Conservation (phyloP, 2,888 invertebrate species). For the Caenorhabditis virilis region DNA sequence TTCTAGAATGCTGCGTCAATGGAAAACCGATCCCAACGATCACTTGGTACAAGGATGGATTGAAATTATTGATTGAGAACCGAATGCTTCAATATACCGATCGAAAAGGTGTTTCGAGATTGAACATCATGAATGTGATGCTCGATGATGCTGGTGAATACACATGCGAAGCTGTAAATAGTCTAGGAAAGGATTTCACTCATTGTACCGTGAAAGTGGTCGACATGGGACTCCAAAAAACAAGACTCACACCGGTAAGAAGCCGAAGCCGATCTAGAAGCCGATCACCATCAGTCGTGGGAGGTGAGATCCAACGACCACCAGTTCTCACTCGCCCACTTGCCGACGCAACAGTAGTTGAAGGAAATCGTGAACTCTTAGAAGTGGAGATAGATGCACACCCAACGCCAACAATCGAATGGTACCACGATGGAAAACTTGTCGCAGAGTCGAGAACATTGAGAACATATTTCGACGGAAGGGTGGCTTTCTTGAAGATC, state of each 20-base stretch:
- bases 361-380: slow-evolving; percentile 62
- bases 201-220: slow-evolving; percentile 62
- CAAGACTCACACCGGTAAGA: slow-evolving; percentile 39
- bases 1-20: slow-evolving; percentile 59
- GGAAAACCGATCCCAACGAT: slow-evolving; percentile 56
- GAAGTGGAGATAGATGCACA: slow-evolving; percentile 63
- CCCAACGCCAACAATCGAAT: slow-evolving; percentile 59
- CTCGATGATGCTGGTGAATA: slow-evolving; percentile 66
- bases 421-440: slow-evolving; percentile 64
- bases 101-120: slow-evolving; percentile 59
- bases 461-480: slow-evolving; percentile 66
- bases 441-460: slow-evolving; percentile 59
- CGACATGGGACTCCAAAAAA: slow-evolving; percentile 46
- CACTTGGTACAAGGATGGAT: slow-evolving; percentile 66
- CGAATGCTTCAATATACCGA: slow-evolving; percentile 67
- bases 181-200: slow-evolving; percentile 64
- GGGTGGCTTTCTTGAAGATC: slow-evolving; percentile 64
- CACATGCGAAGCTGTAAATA: slow-evolving; percentile 64
- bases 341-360: slow-evolving; percentile 60
- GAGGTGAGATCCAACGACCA: slow-evolving; percentile 38
- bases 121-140: slow-evolving; percentile 63
- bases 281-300: slow-evolving; percentile 34
- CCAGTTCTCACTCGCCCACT: slow-evolving; percentile 62
- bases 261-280: slow-evolving; percentile 41
- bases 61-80: slow-evolving; percentile 63